Evolutionary conservation across 2,113 vertebrate genomes (phyloP), one percentile per base, ranked within the genome.

Genomic region (Arizona elegans): DNA sequence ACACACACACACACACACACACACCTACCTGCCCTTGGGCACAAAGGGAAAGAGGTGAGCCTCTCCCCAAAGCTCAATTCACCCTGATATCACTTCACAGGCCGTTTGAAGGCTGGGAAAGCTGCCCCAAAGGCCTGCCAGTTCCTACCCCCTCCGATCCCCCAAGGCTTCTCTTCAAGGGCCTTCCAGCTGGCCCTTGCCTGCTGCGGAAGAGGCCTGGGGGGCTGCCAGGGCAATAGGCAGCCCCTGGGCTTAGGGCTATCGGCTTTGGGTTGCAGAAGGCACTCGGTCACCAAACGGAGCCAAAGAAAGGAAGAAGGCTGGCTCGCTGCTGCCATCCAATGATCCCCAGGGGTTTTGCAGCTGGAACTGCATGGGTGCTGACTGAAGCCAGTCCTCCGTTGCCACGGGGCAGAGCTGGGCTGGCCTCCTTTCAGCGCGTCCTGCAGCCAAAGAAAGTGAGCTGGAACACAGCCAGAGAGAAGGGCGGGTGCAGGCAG

Each of bases 111-210:
- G 70, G 70, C n/a, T 19, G 70, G 17, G 33, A 33, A 38, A 81
- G 70, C 33, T 8, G 15, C 70, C 75, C 70, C 33, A 8, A 43
- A 81, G 33, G 3, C 8, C 2, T 19, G 33, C 70, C 15, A 15
- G n/a, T 3, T 21, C 33, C 70, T 19, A 0, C 15, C 15, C 13
- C 26, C 13, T 53, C 17, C 13, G 11, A 33, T n/a, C 3, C 2
- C 1, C 17, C 23, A 0, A 8, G 56, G 26, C 59, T 0, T 3
- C 58, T 43, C 47, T 43, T 43, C 38, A 43, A 2, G 38, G 38
- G 12, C 29, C 9, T n/a, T 12, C 62, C 7, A 0, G 11, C 47
- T 29, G 0, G 12, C 2, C 53, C 17, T 23, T 0, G 0, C 70
- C 86, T 2, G 47, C 50, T 2, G 0, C 47, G 0, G n/a, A 15